Evolutionary conservation across 1,140 invertebrate species (phyloP), one percentile per base, ranked within the genome.

Genomic region (Brachystomella parvula): DNA sequence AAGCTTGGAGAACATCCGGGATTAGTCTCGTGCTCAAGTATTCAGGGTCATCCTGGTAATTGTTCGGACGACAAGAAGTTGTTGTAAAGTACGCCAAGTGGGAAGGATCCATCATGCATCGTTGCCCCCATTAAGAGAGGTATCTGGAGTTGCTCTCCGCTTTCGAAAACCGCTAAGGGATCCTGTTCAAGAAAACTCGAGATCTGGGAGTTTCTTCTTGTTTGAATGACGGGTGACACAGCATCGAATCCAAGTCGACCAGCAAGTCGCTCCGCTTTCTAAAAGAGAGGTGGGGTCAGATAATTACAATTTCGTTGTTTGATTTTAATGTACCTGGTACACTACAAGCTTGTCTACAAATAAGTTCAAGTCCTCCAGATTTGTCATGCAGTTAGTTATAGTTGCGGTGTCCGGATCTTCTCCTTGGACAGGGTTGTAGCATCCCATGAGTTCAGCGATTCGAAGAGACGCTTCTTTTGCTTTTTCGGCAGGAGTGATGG

Each of bases 101-200:
- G 53, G 32, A 66, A 71, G n/a, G 59, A 53, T 30, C 69, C 69
- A 44, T 71, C 69, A 60, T 70, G 62, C 12, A 47, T 30, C 15
- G 62, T 66, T 24, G 61, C 30, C 19, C 65, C 65, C 63, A 64
- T 64, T 19, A 70, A 44, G 29, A 71, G 53, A n/a, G 66, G 66
- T 12, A 71, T 53, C 30, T 66, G 33, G 1, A 59, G 19, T 30
- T 64, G 57, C 19, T 59, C n/a, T 44, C 32, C 58, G 15, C 1
- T 39, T 33, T 58, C 47, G 53, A 64, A 62, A 53, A 67, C 44
- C 29, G 53, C 28, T 29, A 58, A 28, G 29, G 61, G 61, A n/a
- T 64, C 26, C 24, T 58, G 21, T 29, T 19, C 12, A 15, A 70
- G 24, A 21, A 66, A 56, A 61, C 66, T 70, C 17, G 47, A 59